These are phyloP conservation scores for Tonatia bakeri DNA, from an alignment of 2,113 vertebrate genomes.

Conservation along the genomic window DNA sequence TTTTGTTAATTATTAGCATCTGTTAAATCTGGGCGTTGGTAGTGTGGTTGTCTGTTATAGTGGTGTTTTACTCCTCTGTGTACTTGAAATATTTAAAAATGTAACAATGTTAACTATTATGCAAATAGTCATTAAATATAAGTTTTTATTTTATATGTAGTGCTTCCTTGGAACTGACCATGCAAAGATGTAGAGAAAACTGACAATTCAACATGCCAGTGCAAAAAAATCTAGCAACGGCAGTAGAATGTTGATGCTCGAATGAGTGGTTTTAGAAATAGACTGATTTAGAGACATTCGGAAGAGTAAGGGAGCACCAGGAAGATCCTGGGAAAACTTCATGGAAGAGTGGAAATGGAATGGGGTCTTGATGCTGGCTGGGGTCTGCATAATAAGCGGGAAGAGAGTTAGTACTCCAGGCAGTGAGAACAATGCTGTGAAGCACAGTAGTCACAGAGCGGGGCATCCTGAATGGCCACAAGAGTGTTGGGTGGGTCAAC, in stretches of 20 bases:
- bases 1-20: constrained; percentile 42
- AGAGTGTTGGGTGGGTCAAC: background rate
- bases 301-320: background rate
- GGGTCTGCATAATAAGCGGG: background rate
- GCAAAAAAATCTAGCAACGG: background rate
- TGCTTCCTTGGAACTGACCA: background rate
- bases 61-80: background rate
- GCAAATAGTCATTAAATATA: background rate
- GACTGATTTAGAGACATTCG: background rate
- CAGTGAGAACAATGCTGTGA: background rate
- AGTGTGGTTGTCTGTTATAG: background rate
- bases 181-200: background rate
- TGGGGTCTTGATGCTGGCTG: background rate
- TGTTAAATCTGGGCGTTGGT: background rate
- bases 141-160: background rate
- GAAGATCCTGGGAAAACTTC: background rate
- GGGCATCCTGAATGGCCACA: background rate
- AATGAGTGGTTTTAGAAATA: background rate
- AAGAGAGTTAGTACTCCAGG: background rate
- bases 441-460: background rate
- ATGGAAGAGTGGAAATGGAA: background rate
- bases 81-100: constrained; percentile 10
- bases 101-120: background rate
- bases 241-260: background rate
- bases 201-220: background rate